phyloP scores from a whole-genome alignment of 1,140 invertebrate genomes.

The Cephus cinctus region DNA sequence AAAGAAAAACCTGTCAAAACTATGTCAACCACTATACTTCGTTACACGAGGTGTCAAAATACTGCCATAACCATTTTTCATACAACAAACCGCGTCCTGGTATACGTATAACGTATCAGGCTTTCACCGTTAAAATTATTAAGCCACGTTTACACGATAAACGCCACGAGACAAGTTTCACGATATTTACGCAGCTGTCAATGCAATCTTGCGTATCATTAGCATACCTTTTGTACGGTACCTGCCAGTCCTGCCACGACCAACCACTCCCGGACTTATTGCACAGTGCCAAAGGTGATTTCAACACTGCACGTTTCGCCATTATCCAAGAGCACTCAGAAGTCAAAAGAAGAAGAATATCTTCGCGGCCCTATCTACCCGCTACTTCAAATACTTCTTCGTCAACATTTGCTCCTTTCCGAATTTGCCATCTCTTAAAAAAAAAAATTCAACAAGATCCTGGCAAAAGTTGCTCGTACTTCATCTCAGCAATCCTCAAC shows the following conservation, averaged over 20 bases:
- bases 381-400: not conserved
- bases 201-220: slow-evolving; percentile 28
- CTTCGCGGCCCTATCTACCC: not conserved
- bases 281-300: slow-evolving; percentile 21
- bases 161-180: slow-evolving; percentile 9
- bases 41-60: too few species aligned
- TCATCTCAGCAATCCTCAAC: too few species aligned
- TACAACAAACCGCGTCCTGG: slow-evolving; percentile 27
- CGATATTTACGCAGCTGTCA: slow-evolving; percentile 24
- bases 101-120: too few species aligned
- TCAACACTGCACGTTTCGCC: slow-evolving; percentile 19
- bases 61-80: too few species aligned
- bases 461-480: not conserved
- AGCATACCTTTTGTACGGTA: slow-evolving; percentile 25
- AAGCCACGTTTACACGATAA: slow-evolving; percentile 22
- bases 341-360: too few species aligned
- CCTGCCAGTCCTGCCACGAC: too few species aligned
- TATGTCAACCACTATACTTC: too few species aligned
- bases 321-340: not conserved
- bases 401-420: too few species aligned
- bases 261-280: slow-evolving; percentile 22
- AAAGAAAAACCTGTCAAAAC: too few species aligned
- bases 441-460: not conserved
- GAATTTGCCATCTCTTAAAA: too few species aligned
- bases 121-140: too few species aligned